Conservation (phyloP, 2,113 vertebrate species). For the Mystacornis crossleyi region DNA sequence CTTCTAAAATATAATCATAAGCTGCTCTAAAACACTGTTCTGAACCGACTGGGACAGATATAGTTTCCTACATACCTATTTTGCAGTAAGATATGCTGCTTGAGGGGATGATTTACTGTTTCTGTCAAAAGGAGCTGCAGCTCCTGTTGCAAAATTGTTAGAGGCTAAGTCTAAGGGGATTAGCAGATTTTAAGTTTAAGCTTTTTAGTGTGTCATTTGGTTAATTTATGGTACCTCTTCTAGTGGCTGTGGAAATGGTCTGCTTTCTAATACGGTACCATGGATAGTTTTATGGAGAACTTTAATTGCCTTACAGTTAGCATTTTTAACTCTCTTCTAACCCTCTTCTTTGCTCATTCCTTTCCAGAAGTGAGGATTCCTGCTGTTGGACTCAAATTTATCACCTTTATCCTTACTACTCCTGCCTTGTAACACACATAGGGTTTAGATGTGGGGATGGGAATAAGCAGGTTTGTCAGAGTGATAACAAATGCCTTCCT, state of each 20-base stretch:
- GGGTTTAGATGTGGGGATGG: not conserved
- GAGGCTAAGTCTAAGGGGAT: constrained; percentile 54
- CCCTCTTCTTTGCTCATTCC: not conserved
- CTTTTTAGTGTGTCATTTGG: constrained; percentile 45
- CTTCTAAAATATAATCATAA: constrained; percentile 29
- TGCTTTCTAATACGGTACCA: not conserved
- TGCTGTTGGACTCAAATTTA: not conserved
- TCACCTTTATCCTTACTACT: not conserved
- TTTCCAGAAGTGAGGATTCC: not conserved
- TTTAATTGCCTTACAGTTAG: constrained; percentile 19
- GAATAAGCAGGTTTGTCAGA: not conserved
- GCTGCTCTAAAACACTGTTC: constrained; percentile 24
- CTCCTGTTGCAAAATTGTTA: constrained; percentile 23
- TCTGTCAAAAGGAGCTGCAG: constrained; percentile 28
- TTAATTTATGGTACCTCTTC: constrained; percentile 49
- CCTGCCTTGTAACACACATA: not conserved
- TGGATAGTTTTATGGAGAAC: not conserved
- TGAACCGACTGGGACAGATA: constrained; percentile 10
- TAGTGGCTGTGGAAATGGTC: not conserved
- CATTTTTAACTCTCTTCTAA: not conserved
- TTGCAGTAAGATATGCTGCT: constrained; percentile 44
- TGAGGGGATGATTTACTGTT: constrained; percentile 49
- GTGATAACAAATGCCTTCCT: not conserved
- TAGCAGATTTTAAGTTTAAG: constrained; percentile 46
- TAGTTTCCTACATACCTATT: constrained; percentile 29